A percentile compares a stretch with the other conserved stretches of the same genome.
phyloP scores from a whole-genome alignment of 2,113 vertebrate species.

The Axis porcinus region DNA sequence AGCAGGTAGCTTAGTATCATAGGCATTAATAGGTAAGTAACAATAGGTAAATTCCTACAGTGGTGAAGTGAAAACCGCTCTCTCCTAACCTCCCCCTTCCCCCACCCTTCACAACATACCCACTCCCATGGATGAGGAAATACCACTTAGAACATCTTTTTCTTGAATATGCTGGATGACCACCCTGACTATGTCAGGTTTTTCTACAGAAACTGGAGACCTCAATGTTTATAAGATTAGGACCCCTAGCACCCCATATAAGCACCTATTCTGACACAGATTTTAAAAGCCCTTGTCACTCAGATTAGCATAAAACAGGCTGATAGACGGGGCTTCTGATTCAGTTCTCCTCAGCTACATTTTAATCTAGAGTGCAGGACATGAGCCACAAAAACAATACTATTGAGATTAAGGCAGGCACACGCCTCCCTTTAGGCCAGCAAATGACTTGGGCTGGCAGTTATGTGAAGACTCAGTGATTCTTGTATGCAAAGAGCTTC shows the following conservation, averaged over 20 bases:
- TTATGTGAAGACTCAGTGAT: neutral
- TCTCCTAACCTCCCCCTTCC: neutral
- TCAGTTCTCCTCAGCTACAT: neutral
- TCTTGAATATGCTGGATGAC: neutral
- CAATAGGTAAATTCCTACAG: neutral
- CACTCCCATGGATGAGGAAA: neutral
- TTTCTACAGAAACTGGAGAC: neutral
- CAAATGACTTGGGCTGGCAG: neutral
- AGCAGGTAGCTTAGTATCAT: neutral
- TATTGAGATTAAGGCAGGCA: neutral
- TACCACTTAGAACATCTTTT: neutral
- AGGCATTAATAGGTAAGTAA: neutral
- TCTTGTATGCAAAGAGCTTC: neutral
- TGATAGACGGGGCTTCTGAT: neutral
- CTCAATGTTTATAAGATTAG: neutral
- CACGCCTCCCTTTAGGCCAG: neutral
- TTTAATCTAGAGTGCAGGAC: neutral
- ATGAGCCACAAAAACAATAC: neutral
- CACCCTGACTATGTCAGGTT: neutral
- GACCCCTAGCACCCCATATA: rapidly evolving
- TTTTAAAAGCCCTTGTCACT: neutral
- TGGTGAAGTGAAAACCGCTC: neutral
- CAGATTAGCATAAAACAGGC: neutral
- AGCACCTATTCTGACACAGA: neutral
- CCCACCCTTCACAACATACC: neutral